Evolutionary conservation across 2,888 invertebrate species (phyloP).

Genomic region (Argyresthia goedartella): DNA sequence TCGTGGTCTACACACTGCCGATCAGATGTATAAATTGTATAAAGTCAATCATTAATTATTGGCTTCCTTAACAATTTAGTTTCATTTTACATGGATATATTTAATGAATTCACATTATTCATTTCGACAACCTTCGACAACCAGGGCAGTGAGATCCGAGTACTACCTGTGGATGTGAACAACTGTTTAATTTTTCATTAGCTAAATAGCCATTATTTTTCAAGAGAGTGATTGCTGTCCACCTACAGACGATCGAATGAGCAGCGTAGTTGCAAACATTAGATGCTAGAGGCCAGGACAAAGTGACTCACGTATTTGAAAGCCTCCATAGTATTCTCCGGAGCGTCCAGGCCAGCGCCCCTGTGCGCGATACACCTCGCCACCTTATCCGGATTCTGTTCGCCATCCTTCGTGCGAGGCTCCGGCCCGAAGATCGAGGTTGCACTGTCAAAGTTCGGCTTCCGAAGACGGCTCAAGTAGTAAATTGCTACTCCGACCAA

Average conservation of each 20-base stretch:
- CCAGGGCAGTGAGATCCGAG: too few species aligned
- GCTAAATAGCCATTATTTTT: too few species aligned
- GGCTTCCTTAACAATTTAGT: too few species aligned
- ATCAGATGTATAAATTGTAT: neutral
- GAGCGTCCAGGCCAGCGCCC: slow-evolving; percentile 82
- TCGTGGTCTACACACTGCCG: slow-evolving; percentile 78
- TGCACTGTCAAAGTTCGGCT: slow-evolving; percentile 45
- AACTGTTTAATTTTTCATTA: too few species aligned
- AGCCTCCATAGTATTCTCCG: slow-evolving; percentile 83
- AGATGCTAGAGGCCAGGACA: too few species aligned
- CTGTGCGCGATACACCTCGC: slow-evolving; percentile 80
- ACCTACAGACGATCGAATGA: too few species aligned
- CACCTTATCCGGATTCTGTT: slow-evolving; percentile 46
- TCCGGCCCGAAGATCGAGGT: slow-evolving; percentile 68
- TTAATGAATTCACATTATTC: too few species aligned
- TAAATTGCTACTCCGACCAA: slow-evolving; percentile 42
- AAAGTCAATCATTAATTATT: neutral
- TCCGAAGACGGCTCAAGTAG: slow-evolving; percentile 41
- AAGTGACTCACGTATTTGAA: slow-evolving; percentile 73
- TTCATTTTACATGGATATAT: too few species aligned
- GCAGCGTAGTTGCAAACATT: too few species aligned
- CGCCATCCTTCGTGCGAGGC: slow-evolving; percentile 49
- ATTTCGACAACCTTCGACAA: too few species aligned
- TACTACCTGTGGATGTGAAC: too few species aligned
- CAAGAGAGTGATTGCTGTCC: too few species aligned